Evolutionary conservation across 2,888 invertebrate species (phyloP).

Genomic region (Anagyrus pseudococci): DNA sequence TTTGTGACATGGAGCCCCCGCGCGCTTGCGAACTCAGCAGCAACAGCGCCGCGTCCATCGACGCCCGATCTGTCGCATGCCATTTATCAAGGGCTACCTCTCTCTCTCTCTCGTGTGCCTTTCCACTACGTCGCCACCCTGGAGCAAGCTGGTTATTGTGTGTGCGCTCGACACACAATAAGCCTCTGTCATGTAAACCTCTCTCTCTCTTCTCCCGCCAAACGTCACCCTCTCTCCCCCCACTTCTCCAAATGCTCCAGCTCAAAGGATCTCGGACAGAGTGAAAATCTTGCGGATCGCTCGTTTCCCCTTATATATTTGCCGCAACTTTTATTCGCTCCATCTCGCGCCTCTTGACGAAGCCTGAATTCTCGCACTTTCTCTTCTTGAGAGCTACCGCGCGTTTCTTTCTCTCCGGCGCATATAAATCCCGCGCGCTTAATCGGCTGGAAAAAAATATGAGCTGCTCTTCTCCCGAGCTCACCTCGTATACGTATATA

Average conservation of each 20-base stretch:
- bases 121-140: slow-evolving; percentile 18
- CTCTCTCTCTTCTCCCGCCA: background rate
- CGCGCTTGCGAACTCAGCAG: too few relatives aligned
- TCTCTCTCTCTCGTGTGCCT: too few relatives aligned
- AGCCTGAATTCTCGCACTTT: too few relatives aligned
- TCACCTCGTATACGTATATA: background rate
- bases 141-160: slow-evolving; percentile 12
- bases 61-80: slow-evolving; percentile 47
- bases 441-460: slow-evolving; percentile 24
- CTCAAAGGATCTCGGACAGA: too few relatives aligned
- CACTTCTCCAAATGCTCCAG: too few relatives aligned
- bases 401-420: background rate
- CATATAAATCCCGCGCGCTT: slow-evolving; percentile 29
- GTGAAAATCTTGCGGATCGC: slow-evolving; percentile 6
- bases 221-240: background rate
- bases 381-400: too few relatives aligned
- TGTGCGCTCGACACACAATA: slow-evolving; percentile 4
- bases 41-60: slow-evolving; percentile 43
- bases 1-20: too few relatives aligned
- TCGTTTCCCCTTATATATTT: background rate
- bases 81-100: slow-evolving; percentile 49
- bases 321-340: background rate
- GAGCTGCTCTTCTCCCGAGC: slow-evolving; percentile 9
- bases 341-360: too few relatives aligned
- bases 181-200: background rate